Evolutionary conservation across 2,797 vertebrate species (phyloP), one percentile per base, ranked within the genome.

Genomic region (Mormyrops attenuatus): DNA sequence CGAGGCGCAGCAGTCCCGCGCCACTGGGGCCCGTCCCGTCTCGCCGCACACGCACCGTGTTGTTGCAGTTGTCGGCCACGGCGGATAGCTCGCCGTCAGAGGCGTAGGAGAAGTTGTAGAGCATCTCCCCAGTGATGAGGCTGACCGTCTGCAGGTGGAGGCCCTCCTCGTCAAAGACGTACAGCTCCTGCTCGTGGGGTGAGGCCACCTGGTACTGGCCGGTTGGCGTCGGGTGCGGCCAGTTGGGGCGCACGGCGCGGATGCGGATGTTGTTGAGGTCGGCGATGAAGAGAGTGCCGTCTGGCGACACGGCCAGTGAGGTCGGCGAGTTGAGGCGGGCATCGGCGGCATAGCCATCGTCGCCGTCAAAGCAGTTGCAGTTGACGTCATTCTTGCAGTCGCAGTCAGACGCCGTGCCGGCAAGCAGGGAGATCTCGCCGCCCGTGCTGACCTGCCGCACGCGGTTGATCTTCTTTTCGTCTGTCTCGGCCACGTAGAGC

Each of bases 351-450:
- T 97, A 97, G 89, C 97, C 96, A 34, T 97, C 97, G 13, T 98
- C 97, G 34, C 97, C 97, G 15, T 96, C 93, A 93, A 97, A 98
- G 94, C 97, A 98, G 95, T 97, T 97, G 94, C 97, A 98, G 91
- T 97, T 97, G 94, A 97, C 96, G 47, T 97, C 97, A 55, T 97
- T 97, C 94, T 97, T 97, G 94, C 97, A 98, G 96, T 97, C 97
- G 1, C 97, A 98, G 94, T 97, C 97, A 0, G 97, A 97, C 90
- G 97, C 95, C 30, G 97, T 96, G 47, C 97, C 97, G 0, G 97
- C 97, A 86, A 97, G 91, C 88, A 98, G 96, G 91, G 97, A 97
- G 95, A 97, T 97, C 95, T 97, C 97, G 85, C 97, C 97, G 6
- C 96, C 96, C 90, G 96, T 96, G 66, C 97, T 97, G 89, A 98